phyloP scores from a whole-genome alignment of 2,888 invertebrate species.

The Hydroisotoma schaefferi region DNA sequence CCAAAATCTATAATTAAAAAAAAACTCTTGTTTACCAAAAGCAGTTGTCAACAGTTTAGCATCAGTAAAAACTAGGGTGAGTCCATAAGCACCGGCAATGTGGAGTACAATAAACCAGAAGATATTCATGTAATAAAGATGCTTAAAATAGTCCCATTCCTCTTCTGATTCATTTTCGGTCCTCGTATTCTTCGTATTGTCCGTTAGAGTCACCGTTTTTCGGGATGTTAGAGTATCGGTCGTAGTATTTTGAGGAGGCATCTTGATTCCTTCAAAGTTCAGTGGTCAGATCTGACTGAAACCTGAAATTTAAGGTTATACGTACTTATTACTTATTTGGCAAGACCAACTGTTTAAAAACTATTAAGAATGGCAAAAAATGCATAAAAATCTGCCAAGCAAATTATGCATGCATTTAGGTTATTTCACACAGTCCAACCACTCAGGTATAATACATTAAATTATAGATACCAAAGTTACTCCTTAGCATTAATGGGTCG shows the following conservation, averaged over 20 bases:
- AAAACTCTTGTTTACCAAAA: constrained; percentile 22
- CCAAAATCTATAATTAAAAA: background rate
- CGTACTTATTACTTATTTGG: too few species aligned
- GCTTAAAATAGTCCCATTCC: constrained; percentile 40
- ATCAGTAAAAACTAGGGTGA: constrained; percentile 28
- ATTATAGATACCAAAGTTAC: too few species aligned
- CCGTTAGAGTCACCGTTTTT: background rate
- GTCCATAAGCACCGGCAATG: constrained; percentile 41
- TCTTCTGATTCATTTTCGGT: background rate
- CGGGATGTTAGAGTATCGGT: background rate
- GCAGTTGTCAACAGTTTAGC: constrained; percentile 29
- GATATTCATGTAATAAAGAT: constrained; percentile 44
- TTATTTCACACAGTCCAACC: too few species aligned
- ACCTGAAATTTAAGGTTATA: background rate
- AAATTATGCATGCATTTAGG: too few species aligned
- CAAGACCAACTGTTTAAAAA: too few species aligned
- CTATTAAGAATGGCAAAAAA: too few species aligned
- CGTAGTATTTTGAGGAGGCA: constrained; percentile 29
- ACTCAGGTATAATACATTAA: too few species aligned
- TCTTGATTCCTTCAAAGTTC: background rate
- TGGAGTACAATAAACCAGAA: constrained; percentile 45
- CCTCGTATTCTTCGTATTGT: background rate
- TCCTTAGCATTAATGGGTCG: too few species aligned
- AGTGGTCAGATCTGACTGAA: background rate
- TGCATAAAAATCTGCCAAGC: too few species aligned